phyloP scores from a whole-genome alignment of 2,113 vertebrate genomes.

The Oreochromis spilurus region DNA sequence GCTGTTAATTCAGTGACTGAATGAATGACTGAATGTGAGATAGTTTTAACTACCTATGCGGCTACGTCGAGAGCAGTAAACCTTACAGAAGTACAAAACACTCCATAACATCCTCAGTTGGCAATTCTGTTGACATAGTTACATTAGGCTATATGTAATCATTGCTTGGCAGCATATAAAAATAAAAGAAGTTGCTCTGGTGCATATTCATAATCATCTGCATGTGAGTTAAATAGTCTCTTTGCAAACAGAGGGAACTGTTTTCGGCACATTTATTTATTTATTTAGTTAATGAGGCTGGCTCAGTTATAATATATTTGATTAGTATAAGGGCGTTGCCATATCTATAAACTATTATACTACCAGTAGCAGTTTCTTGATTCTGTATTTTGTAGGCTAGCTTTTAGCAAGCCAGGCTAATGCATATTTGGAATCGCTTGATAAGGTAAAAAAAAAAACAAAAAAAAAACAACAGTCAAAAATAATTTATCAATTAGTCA shows the following conservation, averaged over 20 bases:
- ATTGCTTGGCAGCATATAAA: constrained; percentile 70
- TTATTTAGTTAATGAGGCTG: constrained; percentile 32
- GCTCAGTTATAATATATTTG: constrained; percentile 50
- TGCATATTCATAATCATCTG: constrained; percentile 64
- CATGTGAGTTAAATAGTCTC: constrained; percentile 47
- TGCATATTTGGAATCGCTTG: constrained; percentile 53
- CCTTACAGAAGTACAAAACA: constrained; percentile 62
- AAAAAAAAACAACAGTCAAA: neutral
- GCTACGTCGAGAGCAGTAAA: constrained; percentile 41
- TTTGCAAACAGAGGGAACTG: constrained; percentile 45
- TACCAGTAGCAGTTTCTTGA: constrained; percentile 48
- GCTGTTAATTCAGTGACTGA: constrained; percentile 16
- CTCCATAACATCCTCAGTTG: constrained; percentile 57
- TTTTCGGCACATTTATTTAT: constrained; percentile 36
- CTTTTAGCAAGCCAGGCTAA: constrained; percentile 22
- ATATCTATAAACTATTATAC: constrained; percentile 4
- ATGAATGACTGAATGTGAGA: constrained; percentile 10
- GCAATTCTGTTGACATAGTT: constrained; percentile 62
- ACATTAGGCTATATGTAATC: constrained; percentile 58
- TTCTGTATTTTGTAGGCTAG: constrained; percentile 17
- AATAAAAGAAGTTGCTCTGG: constrained; percentile 72
- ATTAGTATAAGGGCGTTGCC: constrained; percentile 20
- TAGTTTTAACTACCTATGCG: constrained; percentile 17
- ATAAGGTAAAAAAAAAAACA: neutral
- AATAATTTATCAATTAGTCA: neutral